These are phyloP conservation scores for Furcula furcula DNA, from an alignment of 2,888 invertebrate genomes.

Conservation along the genomic window DNA sequence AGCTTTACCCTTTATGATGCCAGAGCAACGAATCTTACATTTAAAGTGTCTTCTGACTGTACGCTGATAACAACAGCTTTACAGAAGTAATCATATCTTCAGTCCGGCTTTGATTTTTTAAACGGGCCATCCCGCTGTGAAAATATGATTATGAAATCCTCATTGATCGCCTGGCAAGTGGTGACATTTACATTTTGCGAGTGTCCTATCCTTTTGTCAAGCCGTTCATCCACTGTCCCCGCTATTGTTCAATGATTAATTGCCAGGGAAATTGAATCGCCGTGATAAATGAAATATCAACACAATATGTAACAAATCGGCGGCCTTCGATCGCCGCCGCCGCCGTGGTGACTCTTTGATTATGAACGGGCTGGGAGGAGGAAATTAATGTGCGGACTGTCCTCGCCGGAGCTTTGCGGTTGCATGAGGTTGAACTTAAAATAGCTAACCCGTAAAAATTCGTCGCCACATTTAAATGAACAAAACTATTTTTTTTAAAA, in stretches of 20 bases:
- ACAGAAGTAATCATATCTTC: no score
- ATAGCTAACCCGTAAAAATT: neutral
- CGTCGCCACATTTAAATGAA: conserved; percentile 1
- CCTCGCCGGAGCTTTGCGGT: conserved; percentile 13
- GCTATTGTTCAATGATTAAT: conserved; percentile 59
- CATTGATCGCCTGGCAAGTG: neutral
- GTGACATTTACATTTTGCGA: conserved; percentile 7
- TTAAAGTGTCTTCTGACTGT: no score
- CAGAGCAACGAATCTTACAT: no score
- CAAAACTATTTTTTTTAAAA: no score
- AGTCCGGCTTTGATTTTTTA: no score
- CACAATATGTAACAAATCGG: conserved; percentile 58
- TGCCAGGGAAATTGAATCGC: conserved; percentile 57
- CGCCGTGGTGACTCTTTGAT: conserved; percentile 33
- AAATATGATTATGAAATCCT: no score
- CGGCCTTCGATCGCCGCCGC: conserved; percentile 36
- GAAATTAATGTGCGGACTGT: conserved; percentile 24
- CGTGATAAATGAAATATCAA: conserved; percentile 61
- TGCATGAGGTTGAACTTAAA: neutral
- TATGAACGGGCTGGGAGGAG: conserved; percentile 29
- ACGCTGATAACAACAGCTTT: no score
- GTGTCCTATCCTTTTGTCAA: conserved; percentile 13
- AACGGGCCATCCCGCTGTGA: no score
- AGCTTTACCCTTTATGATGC: no score
- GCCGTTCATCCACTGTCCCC: conserved; percentile 30